These are phyloP conservation scores for Poecilobothrus nobilitatus DNA, from an alignment of 2,888 invertebrate species.

Conservation along the genomic window DNA sequence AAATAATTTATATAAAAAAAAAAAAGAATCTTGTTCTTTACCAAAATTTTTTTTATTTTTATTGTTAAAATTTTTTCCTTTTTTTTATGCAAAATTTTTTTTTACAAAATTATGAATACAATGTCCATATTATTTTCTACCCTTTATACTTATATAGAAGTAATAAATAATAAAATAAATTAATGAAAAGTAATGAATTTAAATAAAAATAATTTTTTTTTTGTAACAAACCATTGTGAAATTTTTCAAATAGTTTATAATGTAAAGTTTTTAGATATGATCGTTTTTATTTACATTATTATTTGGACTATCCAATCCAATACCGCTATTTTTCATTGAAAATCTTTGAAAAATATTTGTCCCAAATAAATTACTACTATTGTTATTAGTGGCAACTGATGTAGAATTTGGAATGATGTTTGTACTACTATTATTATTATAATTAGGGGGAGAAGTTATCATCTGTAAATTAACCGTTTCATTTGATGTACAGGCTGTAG, in stretches of 20 bases:
- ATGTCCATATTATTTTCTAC: too few species aligned
- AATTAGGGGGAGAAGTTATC: conserved; percentile 24
- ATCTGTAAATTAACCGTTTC: conserved; percentile 25
- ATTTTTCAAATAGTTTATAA: neutral
- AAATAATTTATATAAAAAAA: too few species aligned
- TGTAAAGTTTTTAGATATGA: conserved; percentile 4
- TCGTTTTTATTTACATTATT: conserved; percentile 24
- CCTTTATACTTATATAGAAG: too few species aligned
- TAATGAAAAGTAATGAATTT: too few species aligned
- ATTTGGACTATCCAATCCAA: conserved; percentile 20
- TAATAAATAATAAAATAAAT: too few species aligned
- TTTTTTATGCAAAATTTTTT: too few species aligned
- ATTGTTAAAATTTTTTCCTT: too few species aligned
- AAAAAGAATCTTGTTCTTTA: too few species aligned
- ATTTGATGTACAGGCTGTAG: conserved; percentile 12
- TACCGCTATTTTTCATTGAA: conserved; percentile 37
- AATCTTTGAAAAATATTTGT: conserved; percentile 42
- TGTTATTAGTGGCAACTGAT: conserved; percentile 21
- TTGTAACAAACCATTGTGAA: too few species aligned
- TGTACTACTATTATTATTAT: conserved; percentile 1
- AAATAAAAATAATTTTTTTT: too few species aligned
- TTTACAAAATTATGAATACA: too few species aligned
- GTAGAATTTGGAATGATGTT: conserved; percentile 17
- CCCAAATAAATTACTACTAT: conserved; percentile 28
- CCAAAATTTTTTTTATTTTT: too few species aligned